These are phyloP conservation scores for Sclerodermus sp. DNA, from an alignment of 2,888 invertebrate genomes.

Conservation along the genomic window DNA sequence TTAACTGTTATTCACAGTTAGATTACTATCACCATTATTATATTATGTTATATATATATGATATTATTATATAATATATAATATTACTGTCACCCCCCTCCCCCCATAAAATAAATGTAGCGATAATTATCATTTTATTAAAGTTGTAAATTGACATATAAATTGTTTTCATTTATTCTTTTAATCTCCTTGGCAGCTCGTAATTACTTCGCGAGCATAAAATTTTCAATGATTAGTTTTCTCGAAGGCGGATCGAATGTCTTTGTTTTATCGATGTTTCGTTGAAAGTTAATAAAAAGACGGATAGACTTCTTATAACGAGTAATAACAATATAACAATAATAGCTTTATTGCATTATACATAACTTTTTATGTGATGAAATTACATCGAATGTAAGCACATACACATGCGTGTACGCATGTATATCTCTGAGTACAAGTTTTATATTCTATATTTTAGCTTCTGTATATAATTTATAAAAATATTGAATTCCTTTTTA, in stretches of 20 bases:
- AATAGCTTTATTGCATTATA: background rate
- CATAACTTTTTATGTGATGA: background rate
- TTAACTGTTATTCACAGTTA: constrained; percentile 13
- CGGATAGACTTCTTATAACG: background rate
- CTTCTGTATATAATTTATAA: too few relatives aligned
- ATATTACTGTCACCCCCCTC: background rate
- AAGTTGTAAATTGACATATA: constrained; percentile 1
- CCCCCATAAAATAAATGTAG: constrained; percentile 1
- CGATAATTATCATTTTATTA: constrained; percentile 7
- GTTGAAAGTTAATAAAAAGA: background rate
- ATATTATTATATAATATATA: constrained; percentile 11
- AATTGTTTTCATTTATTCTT: background rate
- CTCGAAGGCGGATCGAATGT: too few relatives aligned
- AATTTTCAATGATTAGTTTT: too few relatives aligned
- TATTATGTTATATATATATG: background rate
- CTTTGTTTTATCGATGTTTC: background rate
- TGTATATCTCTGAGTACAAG: too few relatives aligned
- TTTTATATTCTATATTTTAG: too few relatives aligned
- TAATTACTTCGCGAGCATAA: background rate
- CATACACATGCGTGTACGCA: too few relatives aligned
- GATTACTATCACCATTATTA: constrained; percentile 3
- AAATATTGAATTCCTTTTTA: too few relatives aligned
- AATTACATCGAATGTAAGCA: background rate
- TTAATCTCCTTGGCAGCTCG: background rate
- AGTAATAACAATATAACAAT: background rate